These are phyloP conservation scores for Scyliorhinus canicula DNA, from an alignment of 2,797 vertebrate species.

Conservation along the genomic window DNA sequence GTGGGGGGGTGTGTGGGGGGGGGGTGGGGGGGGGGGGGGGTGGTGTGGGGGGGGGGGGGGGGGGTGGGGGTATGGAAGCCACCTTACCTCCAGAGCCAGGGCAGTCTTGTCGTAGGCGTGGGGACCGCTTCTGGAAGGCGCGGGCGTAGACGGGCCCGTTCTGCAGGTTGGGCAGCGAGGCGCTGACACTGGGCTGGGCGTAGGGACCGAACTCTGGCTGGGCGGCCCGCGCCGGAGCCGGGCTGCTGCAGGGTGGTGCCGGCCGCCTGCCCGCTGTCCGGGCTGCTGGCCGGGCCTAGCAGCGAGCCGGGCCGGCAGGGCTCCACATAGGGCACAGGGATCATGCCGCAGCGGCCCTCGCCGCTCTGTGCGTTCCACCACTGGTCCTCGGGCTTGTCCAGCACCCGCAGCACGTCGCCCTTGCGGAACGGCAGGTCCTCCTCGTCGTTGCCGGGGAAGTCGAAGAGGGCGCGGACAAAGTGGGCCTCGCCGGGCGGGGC, in stretches of 20 bases:
- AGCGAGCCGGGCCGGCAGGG: constrained; percentile 81
- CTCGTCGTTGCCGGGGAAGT: constrained; percentile 95
- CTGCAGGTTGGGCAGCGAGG: constrained; percentile 95
- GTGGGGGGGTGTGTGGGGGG: too few species aligned
- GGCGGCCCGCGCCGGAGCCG: constrained; percentile 81
- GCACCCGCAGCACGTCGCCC: constrained; percentile 85
- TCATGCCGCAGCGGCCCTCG: constrained; percentile 90
- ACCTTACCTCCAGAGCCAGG: constrained; percentile 93
- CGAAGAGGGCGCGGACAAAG: constrained; percentile 89
- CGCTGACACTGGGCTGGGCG: constrained; percentile 86
- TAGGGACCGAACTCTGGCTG: constrained; percentile 76
- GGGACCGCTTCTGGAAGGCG: constrained; percentile 98
- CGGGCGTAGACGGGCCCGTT: constrained; percentile 96
- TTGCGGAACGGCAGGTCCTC: constrained; percentile 98
- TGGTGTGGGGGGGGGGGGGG: too few species aligned
- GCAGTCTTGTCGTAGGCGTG: constrained; percentile 99
- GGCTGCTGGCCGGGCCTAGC: constrained; percentile 60
- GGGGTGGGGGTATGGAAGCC: too few species aligned
- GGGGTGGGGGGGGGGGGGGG: too few species aligned
- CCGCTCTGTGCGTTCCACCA: constrained; percentile 98
- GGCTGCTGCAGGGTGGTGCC: constrained; percentile 71
- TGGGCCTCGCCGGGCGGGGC: constrained; percentile 76
- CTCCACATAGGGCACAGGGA: constrained; percentile 96
- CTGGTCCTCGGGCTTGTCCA: constrained; percentile 97
- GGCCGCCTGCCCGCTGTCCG: constrained; percentile 79